Evolutionary conservation across 2,888 invertebrate species (phyloP), one percentile per base, ranked within the genome.

Genomic region (Galerucella pusilla): DNA sequence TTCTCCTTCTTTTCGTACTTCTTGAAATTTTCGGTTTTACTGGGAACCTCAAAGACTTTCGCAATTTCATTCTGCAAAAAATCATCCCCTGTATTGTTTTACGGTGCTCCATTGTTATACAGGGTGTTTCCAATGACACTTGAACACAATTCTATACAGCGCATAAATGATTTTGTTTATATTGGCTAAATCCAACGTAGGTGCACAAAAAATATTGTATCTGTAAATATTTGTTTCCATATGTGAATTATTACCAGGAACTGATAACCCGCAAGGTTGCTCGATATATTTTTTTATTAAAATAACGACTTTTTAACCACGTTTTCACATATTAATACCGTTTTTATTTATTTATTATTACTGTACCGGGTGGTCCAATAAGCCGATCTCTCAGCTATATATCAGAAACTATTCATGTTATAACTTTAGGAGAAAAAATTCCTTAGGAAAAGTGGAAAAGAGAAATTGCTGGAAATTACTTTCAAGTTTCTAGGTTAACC

Each of bases 41-140:
- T 77, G 52, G 79, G 79, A 74, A 82, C 81, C 71, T 84, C 84
- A 77, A 85, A 83, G 42, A 79, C 81, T 78, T 81, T 80, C 49
- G 81, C 82, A 77, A 85, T 85, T 77, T 85, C 85, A 82, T 83
- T 82, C 85, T 85, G 81, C 65, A 84, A 85, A 52, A 69, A 75
- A 80, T 66, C 16, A 57, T 42, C 35, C 35, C 20, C 20, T 20
- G 20, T 20, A 20, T 20, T 20, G 20, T 20, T 20, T 20, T 20
- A 20, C 57, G 20, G 1, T 2, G 16, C 16, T 57, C 20, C 57
- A 16, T 57, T 57, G 57, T 20, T 57, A 57, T 57, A 57, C 35
- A 9, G 35, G 35, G 35, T 42, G 35, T 7, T 42, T 42, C 35
- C 35, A 42, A 42, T 7, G 35, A 7, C 7, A 42, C 7, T 7